Evolutionary conservation across 1,140 invertebrate genomes (phyloP).

Genomic region (Goniozus legneri): DNA sequence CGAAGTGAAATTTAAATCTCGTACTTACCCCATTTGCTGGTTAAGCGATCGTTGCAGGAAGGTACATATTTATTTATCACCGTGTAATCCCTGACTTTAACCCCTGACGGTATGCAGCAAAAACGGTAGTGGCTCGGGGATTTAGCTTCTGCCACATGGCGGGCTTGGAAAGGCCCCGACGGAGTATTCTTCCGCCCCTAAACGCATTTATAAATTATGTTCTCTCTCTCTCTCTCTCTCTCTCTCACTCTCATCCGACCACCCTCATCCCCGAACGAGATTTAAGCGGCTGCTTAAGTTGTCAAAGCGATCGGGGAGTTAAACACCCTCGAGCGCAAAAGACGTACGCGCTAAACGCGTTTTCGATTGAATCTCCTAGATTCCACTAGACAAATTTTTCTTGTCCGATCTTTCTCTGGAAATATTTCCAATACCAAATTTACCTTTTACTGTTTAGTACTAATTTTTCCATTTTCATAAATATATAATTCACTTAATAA

Average conservation of each 20-base stretch:
- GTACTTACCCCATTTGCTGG: constrained; percentile 8
- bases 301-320: constrained; percentile 50
- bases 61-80: constrained; percentile 52
- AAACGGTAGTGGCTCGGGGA: too few relatives aligned
- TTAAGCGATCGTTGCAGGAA: constrained; percentile 38
- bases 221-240: too few relatives aligned
- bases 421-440: too few relatives aligned
- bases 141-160: constrained; percentile 52
- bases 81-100: constrained; percentile 53
- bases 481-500: too few relatives aligned
- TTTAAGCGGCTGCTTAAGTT: constrained; percentile 52
- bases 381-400: too few relatives aligned
- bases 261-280: constrained; percentile 47
- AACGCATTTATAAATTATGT: neutral
- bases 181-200: constrained; percentile 28
- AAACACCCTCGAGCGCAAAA: constrained; percentile 36
- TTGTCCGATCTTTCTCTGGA: too few relatives aligned
- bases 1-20: constrained; percentile 19
- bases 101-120: constrained; percentile 33
- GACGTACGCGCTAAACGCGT: too few relatives aligned
- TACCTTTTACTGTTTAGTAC: too few relatives aligned
- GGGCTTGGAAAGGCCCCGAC: constrained; percentile 44
- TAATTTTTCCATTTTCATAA: too few relatives aligned
- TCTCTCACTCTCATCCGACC: constrained; percentile 12
- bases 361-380: constrained; percentile 34